Percentiles rank a stretch among this genome's conserved stretches.
Conservation (phyloP, 2,113 vertebrate genomes). For the Carlito syrichta region DNA sequence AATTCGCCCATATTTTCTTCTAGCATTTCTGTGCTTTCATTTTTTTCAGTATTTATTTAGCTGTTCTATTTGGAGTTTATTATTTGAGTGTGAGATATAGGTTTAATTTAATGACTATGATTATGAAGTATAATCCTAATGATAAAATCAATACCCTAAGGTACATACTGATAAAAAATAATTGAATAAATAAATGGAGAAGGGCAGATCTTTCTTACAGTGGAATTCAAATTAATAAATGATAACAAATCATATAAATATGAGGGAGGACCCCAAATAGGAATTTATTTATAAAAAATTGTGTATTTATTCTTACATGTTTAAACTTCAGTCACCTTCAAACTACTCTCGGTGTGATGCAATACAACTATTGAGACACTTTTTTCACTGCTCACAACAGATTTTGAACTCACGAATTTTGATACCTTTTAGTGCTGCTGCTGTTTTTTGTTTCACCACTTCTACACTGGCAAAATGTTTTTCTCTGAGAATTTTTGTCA, state of each 20-base stretch:
- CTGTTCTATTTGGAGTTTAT: not conserved
- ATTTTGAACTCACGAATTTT: too few relatives aligned
- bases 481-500: too few relatives aligned
- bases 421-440: too few relatives aligned
- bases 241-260: not conserved
- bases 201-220: not conserved
- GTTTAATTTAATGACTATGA: not conserved
- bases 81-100: not conserved
- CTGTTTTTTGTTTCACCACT: too few relatives aligned
- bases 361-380: too few relatives aligned
- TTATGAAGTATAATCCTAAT: not conserved
- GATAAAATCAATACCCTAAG: not conserved
- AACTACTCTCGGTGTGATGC: too few relatives aligned
- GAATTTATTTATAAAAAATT: too few relatives aligned
- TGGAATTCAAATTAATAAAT: conserved; percentile 4
- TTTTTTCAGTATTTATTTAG: not conserved
- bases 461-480: too few relatives aligned
- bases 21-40: not conserved
- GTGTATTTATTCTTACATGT: too few relatives aligned
- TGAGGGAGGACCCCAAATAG: too few relatives aligned
- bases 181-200: not conserved
- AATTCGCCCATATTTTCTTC: not conserved
- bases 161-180: not conserved
- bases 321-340: too few relatives aligned
- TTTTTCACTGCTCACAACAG: too few relatives aligned